Base-by-base conservation (phyloP, 2,888 invertebrate genomes). In the Dynastes grantii region DNA sequence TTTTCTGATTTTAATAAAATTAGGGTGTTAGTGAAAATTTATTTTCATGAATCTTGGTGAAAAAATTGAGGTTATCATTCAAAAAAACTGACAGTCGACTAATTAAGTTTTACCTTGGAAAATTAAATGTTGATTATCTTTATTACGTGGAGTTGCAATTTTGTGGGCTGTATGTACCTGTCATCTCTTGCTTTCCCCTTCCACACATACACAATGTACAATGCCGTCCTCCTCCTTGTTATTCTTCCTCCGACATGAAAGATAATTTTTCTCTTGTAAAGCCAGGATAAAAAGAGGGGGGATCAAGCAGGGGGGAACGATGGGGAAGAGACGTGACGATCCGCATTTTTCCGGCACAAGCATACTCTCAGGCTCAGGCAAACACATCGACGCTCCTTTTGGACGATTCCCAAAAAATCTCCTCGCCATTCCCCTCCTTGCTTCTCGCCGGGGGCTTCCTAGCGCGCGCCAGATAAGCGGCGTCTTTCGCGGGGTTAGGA, bases 381-480 rank as follows among this genome's bases (percentile, higher is more conserved):
- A 37, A 45, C 45, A 11, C 8, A 11, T 45, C 6, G 45, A 45
- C 45, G 45, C 45, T 45, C 45, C 45, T 11, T 11, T 83, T 82
- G 83, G 81, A 82, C 78, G 58, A 45, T 78, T 78, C 80, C 83
- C 81, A 83, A 79, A 55, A 71, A 58, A 27, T 63, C 2, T 70
- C 45, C 76, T 78, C 77, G 51, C 3, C n/a, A 40, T 13, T 49
- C 2, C 45, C 61, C 49, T 29, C 45, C 58, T 45, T 5, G 32
- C 27, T 55, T 55, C 55, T n/a, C 55, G 55, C 2, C n/a, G 55
- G 6, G 45, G 9, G 45, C 2, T 8, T 1, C 40, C 22, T 16
- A 67, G 11, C 58, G 22, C 71, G 55, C 61, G 55, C 61, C 73
- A 75, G 73, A 75, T 63, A 63, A 75, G 27, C 70, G 80, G 80